Evolutionary conservation across 2,888 invertebrate species (phyloP).

Genomic region (Monoplex corrugatus): DNA sequence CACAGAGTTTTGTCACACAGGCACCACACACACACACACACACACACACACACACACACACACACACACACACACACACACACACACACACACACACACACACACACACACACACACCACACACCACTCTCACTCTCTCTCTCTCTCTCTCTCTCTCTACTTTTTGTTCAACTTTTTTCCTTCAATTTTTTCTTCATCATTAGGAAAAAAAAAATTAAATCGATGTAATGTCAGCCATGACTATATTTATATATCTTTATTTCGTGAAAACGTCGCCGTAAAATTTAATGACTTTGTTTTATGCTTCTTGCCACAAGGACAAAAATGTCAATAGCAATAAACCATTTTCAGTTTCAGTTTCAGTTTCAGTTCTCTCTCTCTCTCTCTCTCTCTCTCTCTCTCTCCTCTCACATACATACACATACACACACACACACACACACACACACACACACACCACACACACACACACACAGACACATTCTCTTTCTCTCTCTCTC

Average conservation of each 20-base stretch:
- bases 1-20: no score
- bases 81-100: not conserved
- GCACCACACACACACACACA: not conserved
- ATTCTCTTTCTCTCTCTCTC: not conserved
- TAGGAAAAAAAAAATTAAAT: no score
- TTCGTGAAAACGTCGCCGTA: no score
- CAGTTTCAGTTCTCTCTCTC: not conserved
- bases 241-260: no score
- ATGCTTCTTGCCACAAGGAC: no score
- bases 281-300: no score
- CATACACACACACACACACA: not conserved
- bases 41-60: not conserved
- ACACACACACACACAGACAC: not conserved
- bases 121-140: not conserved
- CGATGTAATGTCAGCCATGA: no score
- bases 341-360: no score
- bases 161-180: no score
- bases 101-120: not conserved
- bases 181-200: no score
- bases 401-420: not conserved
- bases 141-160: not conserved
- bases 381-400: not conserved
- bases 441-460: conserved; percentile 3
- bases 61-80: not conserved
- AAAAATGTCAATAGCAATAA: no score